Conservation (phyloP, 2,113 vertebrate species). For the Chrysochloris asiatica region DNA sequence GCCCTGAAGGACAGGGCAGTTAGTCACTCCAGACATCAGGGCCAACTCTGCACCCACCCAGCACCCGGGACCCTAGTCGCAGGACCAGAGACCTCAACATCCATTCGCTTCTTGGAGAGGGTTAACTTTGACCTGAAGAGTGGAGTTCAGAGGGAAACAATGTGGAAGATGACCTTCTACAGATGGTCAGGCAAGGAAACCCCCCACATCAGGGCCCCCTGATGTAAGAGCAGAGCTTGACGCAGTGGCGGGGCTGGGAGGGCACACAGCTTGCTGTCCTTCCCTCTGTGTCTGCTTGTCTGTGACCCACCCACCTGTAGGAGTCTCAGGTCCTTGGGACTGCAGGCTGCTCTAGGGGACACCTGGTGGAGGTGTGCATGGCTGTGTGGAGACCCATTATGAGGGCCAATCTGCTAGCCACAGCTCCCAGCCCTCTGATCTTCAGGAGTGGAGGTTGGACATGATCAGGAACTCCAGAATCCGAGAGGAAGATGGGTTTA, state of each 20-base stretch:
- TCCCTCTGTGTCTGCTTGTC: too few species aligned
- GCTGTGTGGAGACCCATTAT: not conserved
- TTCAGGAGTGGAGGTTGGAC: too few species aligned
- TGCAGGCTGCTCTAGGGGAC: not conserved
- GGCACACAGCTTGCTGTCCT: too few species aligned
- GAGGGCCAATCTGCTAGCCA: too few species aligned
- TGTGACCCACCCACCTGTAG: too few species aligned
- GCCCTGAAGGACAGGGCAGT: not conserved
- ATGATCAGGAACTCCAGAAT: too few species aligned
- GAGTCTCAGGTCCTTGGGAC: too few species aligned
- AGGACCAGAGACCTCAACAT: not conserved
- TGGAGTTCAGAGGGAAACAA: not conserved
- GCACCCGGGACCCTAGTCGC: not conserved
- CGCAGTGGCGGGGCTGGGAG: too few species aligned
- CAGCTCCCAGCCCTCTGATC: fast-evolving
- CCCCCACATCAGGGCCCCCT: too few species aligned
- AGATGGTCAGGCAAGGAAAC: too few species aligned
- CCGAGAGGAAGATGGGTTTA: not conserved
- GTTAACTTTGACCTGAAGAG: not conserved
- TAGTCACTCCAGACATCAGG: not conserved
- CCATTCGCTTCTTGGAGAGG: not conserved
- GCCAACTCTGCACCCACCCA: not conserved
- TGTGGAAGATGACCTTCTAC: too few species aligned
- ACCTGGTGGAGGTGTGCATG: not conserved
- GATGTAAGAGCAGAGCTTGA: too few species aligned